phyloP scores from a whole-genome alignment of 2,888 invertebrate genomes.

The Rhingia rostrata region DNA sequence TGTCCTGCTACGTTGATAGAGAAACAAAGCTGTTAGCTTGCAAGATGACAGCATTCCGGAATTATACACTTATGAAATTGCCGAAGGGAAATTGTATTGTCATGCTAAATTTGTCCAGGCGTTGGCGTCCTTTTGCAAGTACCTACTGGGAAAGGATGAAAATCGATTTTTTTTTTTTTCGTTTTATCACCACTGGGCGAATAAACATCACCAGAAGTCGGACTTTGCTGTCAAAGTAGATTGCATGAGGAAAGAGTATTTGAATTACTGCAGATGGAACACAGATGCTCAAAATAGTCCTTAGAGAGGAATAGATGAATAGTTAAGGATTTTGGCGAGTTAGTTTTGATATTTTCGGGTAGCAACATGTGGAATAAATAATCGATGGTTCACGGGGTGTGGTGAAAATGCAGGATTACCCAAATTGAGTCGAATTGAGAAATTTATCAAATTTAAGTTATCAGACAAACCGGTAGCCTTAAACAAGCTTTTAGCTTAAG shows the following conservation, averaged over 20 bases:
- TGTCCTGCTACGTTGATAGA: constrained; percentile 14
- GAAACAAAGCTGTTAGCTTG: constrained; percentile 13
- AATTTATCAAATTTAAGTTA: too few relatives aligned
- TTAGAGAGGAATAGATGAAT: background rate
- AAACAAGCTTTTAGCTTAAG: too few relatives aligned
- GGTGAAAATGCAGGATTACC: too few relatives aligned
- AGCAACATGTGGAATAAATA: too few relatives aligned
- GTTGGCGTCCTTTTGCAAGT: background rate
- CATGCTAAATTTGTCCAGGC: background rate
- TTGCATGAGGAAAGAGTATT: background rate
- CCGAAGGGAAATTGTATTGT: constrained; percentile 3
- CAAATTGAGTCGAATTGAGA: too few relatives aligned
- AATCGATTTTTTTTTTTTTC: constrained; percentile 1
- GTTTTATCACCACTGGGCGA: constrained; percentile 1
- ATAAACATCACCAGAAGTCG: background rate
- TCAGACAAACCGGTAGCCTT: too few relatives aligned
- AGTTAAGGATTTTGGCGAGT: too few relatives aligned
- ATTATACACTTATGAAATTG: constrained; percentile 8
- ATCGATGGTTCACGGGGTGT: too few relatives aligned
- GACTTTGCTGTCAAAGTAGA: background rate
- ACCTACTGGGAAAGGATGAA: background rate
- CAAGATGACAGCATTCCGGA: constrained; percentile 2
- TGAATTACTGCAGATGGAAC: background rate
- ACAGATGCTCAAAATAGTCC: constrained; percentile 2
- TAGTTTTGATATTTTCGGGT: too few relatives aligned